A percentile compares a stretch with the other conserved stretches of the same genome.
Evolutionary conservation across 2,797 vertebrate genomes (phyloP).

Genomic region (Poeciliopsis gracilis): DNA sequence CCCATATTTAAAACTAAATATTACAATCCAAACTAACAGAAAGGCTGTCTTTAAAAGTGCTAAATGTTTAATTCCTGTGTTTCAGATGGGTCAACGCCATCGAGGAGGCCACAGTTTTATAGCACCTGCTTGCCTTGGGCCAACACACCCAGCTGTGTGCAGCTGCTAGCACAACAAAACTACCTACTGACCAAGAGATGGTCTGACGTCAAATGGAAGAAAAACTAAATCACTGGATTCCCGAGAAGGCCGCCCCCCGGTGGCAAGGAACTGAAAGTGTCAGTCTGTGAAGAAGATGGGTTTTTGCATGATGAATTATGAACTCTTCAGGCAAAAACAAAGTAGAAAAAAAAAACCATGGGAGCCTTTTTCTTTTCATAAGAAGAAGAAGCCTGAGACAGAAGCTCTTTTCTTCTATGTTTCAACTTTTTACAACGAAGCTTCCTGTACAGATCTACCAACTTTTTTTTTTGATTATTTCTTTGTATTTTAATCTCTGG

Average conservation of each 20-base stretch:
- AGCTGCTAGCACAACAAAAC: conserved; percentile 59
- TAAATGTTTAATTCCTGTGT: conserved; percentile 43
- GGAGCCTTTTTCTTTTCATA: conserved; percentile 17
- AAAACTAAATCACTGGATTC: conserved; percentile 6
- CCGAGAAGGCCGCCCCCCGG: conserved; percentile 21
- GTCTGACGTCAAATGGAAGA: conserved; percentile 24
- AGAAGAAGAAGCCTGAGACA: conserved; percentile 15
- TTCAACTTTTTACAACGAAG: conserved; percentile 14
- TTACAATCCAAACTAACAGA: not conserved
- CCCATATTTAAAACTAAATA: not conserved
- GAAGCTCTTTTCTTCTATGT: conserved; percentile 2
- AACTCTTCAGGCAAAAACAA: conserved; percentile 1
- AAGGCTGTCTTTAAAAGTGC: not conserved
- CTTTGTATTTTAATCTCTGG: not conserved
- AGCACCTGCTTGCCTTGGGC: conserved; percentile 78
- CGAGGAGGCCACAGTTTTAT: conserved; percentile 95
- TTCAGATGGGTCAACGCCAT: conserved; percentile 96
- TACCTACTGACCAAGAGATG: conserved; percentile 48
- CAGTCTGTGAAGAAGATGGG: conserved; percentile 9
- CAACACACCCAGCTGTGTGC: conserved; percentile 21
- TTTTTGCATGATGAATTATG: conserved; percentile 12
- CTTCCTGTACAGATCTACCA: conserved; percentile 4
- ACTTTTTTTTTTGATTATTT: not conserved
- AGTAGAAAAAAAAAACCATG: not conserved
- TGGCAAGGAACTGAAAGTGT: conserved; percentile 10